Conservation (phyloP, 2,113 vertebrate species). For the Dolichallabes microphthalmus region DNA sequence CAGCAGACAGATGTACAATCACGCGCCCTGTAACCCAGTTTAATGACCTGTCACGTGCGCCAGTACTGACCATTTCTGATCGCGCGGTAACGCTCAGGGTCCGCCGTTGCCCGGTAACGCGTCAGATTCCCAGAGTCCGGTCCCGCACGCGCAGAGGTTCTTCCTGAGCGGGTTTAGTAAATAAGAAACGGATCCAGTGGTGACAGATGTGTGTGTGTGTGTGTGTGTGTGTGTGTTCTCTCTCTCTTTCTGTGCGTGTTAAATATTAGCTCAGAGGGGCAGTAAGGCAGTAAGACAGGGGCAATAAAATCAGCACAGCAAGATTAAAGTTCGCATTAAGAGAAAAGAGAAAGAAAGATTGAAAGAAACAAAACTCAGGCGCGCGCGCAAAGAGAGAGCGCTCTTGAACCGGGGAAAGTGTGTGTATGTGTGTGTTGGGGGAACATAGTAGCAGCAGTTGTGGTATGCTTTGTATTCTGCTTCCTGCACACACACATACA, state of each 20-base stretch:
- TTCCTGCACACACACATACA: not conserved
- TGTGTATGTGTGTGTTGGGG: no score
- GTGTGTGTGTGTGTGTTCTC: no score
- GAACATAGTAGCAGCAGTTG: not conserved
- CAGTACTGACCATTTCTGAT: constrained; percentile 38
- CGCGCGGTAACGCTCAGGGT: not conserved
- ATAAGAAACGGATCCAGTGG: not conserved
- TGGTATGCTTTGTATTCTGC: not conserved
- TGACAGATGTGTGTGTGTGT: not conserved
- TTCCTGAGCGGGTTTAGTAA: constrained; percentile 9
- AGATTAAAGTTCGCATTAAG: constrained; percentile 42
- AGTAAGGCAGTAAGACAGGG: constrained; percentile 61
- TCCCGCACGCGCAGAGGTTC: not conserved
- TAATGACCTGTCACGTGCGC: not conserved
- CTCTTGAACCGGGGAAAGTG: not conserved
- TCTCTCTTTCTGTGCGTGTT: constrained; percentile 50
- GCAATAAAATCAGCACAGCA: constrained; percentile 58
- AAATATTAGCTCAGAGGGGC: constrained; percentile 65
- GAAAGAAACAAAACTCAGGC: not conserved
- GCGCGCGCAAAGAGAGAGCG: not conserved
- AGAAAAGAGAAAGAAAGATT: not conserved
- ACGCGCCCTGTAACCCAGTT: not conserved
- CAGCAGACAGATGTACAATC: not conserved
- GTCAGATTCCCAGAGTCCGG: not conserved
- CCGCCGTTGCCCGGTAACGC: constrained; percentile 33